Base-by-base conservation (phyloP, 2,797 vertebrate species). In the Semotilus atromaculatus region DNA sequence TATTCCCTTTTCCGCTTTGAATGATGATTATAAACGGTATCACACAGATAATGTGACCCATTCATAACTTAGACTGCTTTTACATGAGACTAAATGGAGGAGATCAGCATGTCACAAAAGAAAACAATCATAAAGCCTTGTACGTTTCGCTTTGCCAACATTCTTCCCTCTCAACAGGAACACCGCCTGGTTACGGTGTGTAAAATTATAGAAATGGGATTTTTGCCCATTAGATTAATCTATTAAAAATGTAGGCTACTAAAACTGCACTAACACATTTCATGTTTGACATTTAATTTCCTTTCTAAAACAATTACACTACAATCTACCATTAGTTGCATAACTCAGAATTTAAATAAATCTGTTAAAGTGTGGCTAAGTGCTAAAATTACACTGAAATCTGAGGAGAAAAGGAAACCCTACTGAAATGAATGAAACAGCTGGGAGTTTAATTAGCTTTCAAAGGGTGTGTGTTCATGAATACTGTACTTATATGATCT, bases 211-310 rank as follows among this genome's bases (percentile, higher is more conserved):
- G 79, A 45, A 38, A 81, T 55, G 48, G 60, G 43, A 79, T 85
- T 77, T 80, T 77, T 62, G 40, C 74, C 82, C 29, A 67, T 83
- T 82, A 83, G 36, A 80, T 87, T 70, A 2, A 55, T 81, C 83
- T 84, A 81, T 87, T 89, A 84, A 89, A 86, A 68, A 36, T 87
- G 72, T 36, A 75, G 38, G 45, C 62, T 82, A 81, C 88, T 82
- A 86, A 38, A 84, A 74, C 82, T 86, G 78, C 80, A 88, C 87
- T 87, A 90, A 91, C 91, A 90, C 91, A 85, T 91, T 91, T 91
- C 86, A 91, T 84, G 86, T 64, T 86, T 90, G 90, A 92, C 88
- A 79, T 93, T 92, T 93, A 79, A 92, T 94, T 93, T 94, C 88
- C 91, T 91, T 84, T 89, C 51, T 74, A 89, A 86, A 92, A 93